A percentile compares a stretch with the other conserved stretches of the same genome.
Evolutionary conservation across 2,888 invertebrate species (phyloP).

Genomic region (Drosophila multiciliata): DNA sequence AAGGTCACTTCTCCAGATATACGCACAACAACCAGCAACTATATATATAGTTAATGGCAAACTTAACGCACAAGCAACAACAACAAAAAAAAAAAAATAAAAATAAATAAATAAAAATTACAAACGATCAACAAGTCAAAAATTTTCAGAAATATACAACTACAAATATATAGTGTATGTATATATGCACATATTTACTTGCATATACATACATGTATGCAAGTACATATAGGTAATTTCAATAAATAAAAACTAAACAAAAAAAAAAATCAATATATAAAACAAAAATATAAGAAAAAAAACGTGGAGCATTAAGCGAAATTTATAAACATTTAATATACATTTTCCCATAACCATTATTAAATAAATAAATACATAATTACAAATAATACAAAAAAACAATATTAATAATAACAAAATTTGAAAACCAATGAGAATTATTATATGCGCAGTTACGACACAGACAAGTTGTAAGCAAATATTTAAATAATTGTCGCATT

Average conservation of each 20-base stretch:
- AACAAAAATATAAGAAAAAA: slow-evolving; percentile 38
- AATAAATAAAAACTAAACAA: slow-evolving; percentile 36
- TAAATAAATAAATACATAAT: slow-evolving; percentile 37
- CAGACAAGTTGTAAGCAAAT: slow-evolving; percentile 63
- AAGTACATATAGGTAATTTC: slow-evolving; percentile 47
- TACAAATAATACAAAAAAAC: slow-evolving; percentile 34
- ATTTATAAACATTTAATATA: slow-evolving; percentile 77
- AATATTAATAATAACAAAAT: slow-evolving; percentile 36
- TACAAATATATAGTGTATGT: slow-evolving; percentile 25
- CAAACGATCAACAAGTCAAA: slow-evolving; percentile 26
- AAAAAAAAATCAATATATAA: slow-evolving; percentile 34
- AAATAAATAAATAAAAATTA: not conserved
- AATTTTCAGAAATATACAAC: slow-evolving; percentile 26
- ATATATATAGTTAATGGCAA: slow-evolving; percentile 30
- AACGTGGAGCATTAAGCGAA: slow-evolving; percentile 56
- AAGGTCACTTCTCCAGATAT: slow-evolving; percentile 37
- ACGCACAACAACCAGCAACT: slow-evolving; percentile 45
- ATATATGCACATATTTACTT: slow-evolving; percentile 19
- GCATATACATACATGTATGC: slow-evolving; percentile 32
- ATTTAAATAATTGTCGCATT: slow-evolving; percentile 76
- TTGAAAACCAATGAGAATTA: slow-evolving; percentile 25
- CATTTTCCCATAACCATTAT: slow-evolving; percentile 74
- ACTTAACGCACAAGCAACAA: slow-evolving; percentile 55
- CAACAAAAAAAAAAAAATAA: slow-evolving; percentile 20
- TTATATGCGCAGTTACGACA: slow-evolving; percentile 20